phyloP scores from a whole-genome alignment of 2,797 vertebrate genomes.

The Falco concolor region DNA sequence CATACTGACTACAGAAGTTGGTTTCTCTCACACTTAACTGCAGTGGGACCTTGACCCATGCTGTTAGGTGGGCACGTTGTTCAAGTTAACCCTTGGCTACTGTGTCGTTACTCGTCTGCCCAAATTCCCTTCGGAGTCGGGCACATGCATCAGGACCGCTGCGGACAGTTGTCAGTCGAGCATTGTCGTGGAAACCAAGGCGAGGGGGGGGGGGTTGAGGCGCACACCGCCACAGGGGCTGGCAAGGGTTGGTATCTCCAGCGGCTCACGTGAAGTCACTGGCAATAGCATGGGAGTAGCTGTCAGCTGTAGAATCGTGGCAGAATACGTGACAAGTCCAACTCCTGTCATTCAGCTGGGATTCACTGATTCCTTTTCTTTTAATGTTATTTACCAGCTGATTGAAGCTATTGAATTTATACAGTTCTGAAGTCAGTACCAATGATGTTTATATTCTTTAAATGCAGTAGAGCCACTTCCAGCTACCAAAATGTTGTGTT shows the following conservation, averaged over 20 bases:
- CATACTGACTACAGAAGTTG: no score
- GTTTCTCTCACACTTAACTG: no score
- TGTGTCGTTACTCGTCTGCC: no score
- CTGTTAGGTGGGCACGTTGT: no score
- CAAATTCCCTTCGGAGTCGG: no score
- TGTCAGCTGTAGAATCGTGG: not conserved
- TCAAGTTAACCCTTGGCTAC: no score
- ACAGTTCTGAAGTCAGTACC: not conserved
- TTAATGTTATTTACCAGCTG: not conserved
- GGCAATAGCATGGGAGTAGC: not conserved
- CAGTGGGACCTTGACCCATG: no score
- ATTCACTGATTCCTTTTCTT: not conserved
- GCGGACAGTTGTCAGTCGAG: no score
- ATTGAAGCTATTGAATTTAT: not conserved
- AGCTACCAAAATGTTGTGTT: not conserved
- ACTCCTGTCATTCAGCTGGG: not conserved
- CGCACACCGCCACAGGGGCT: no score
- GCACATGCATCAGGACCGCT: no score
- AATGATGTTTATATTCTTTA: not conserved
- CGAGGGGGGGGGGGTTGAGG: no score
- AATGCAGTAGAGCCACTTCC: not conserved
- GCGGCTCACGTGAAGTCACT: not conserved
- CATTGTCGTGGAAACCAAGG: no score
- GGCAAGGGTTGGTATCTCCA: not conserved
- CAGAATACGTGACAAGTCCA: not conserved